These are phyloP conservation scores for Bufotes viridis DNA, from an alignment of 2,797 vertebrate genomes.

Conservation along the genomic window DNA sequence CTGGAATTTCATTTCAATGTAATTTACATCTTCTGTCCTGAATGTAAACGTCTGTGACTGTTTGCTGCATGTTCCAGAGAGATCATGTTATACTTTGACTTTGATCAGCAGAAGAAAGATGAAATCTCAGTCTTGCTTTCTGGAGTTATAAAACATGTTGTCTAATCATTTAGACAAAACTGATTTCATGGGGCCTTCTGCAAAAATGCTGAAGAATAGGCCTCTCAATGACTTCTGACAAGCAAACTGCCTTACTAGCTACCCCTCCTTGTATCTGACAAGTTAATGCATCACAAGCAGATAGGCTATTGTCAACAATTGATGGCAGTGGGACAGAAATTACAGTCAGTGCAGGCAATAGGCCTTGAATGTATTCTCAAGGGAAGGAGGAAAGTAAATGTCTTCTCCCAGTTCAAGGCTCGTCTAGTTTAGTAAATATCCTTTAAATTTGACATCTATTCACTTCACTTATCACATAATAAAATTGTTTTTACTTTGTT, in stretches of 20 bases:
- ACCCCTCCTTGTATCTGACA: slow-evolving; percentile 44
- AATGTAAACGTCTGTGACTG: slow-evolving; percentile 22
- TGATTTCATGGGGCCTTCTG: slow-evolving; percentile 29
- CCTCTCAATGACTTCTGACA: slow-evolving; percentile 53
- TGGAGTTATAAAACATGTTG: slow-evolving; percentile 32
- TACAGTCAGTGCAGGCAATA: background rate
- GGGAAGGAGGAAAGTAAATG: background rate
- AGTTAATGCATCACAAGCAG: slow-evolving; percentile 49
- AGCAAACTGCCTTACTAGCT: slow-evolving; percentile 21
- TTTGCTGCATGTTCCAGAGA: background rate
- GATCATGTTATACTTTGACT: slow-evolving; percentile 27
- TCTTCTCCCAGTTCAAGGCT: background rate
- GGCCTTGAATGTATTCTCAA: background rate
- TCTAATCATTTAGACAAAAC: slow-evolving; percentile 56
- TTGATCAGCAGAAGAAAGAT: slow-evolving; percentile 36
- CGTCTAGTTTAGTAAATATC: background rate
- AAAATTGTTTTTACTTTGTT: background rate
- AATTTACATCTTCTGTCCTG: slow-evolving; percentile 4
- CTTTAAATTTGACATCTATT: background rate
- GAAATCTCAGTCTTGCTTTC: slow-evolving; percentile 24
- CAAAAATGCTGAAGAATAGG: slow-evolving; percentile 48
- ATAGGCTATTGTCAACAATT: slow-evolving; percentile 45
- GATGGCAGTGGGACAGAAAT: background rate
- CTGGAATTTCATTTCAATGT: background rate
- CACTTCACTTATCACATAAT: background rate